Evolutionary conservation across 2,888 invertebrate genomes (phyloP), one percentile per base, ranked within the genome.

Genomic region (Drosophila borborema): DNA sequence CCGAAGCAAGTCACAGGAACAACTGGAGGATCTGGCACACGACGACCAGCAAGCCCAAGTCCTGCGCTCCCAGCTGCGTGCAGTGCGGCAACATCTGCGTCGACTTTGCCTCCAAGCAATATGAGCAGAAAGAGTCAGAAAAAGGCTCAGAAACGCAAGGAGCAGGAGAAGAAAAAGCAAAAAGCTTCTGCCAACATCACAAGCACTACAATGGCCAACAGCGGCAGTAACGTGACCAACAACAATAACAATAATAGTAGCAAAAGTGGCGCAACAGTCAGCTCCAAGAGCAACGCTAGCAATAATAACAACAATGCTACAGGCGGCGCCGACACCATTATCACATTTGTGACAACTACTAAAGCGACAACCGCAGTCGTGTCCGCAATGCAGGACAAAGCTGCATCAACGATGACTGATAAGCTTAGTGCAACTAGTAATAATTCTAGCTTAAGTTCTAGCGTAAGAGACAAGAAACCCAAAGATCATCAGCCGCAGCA

Each of bases 371-470:
- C 72, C 69, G 78, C 72, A 38, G 73, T 80, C 48, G 56, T 72
- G 63, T 66, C 66, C 63, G 54, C 60, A 45, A 55, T 48, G 63
- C 48, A 62, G 70, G 77, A 80, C 67, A 78, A 72, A 55, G 74
- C 80, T 77, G 79, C 81, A 62, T 68, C 81, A 63, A 64, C 77
- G 74, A 76, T 64, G 91, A 91, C 91, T 91, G 91, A 91, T 91
- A 89, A 82, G 72, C 86, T 90, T 89, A 91, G 81, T 85, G 88
- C 84, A 83, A 80, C 85, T 91, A 91, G 74, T 82, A 86, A 79
- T 89, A 90, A 84, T 84, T 77, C 76, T 88, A 90, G 64, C 77
- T 64, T 88, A 86, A 88, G 88, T 86, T 82, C 74, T 81, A 90
- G 75, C 74, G 70, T 90, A 89, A 89, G 85, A 78, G 81, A 91